Percentiles rank a stretch among this genome's conserved stretches.
phyloP scores from a whole-genome alignment of 2,888 invertebrate species.

The Augochlorella aurata region DNA sequence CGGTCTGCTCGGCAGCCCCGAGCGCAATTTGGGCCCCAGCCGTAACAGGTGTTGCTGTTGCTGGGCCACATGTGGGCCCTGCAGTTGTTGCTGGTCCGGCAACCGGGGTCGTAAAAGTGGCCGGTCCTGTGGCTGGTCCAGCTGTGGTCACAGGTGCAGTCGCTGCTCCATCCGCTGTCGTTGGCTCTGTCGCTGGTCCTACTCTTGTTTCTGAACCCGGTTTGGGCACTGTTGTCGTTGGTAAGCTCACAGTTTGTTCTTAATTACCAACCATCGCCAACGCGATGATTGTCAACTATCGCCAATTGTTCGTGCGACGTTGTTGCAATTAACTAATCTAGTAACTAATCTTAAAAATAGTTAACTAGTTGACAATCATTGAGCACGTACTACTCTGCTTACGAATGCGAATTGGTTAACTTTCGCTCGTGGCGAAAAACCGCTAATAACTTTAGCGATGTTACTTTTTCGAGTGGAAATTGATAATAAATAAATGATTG shows the following conservation, averaged over 20 bases:
- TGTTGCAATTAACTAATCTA: no score
- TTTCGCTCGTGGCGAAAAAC: no score
- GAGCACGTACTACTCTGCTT: not conserved
- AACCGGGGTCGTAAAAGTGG: slow-evolving; percentile 74
- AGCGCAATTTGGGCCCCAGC: slow-evolving; percentile 64
- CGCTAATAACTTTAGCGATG: no score
- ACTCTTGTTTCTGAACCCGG: slow-evolving; percentile 62
- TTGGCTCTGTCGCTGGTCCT: slow-evolving; percentile 67
- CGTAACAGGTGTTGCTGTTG: slow-evolving; percentile 66
- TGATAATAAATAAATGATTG: not conserved
- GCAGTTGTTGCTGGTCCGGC: slow-evolving; percentile 74
- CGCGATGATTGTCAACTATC: no score
- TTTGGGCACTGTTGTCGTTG: slow-evolving; percentile 53
- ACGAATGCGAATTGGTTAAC: no score
- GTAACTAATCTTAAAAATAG: no score
- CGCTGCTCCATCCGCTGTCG: slow-evolving; percentile 71
- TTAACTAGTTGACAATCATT: not conserved
- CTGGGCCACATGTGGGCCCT: slow-evolving; percentile 75
- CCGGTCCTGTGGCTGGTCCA: slow-evolving; percentile 77
- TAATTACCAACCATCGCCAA: not conserved
- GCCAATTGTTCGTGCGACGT: no score
- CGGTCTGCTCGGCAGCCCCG: slow-evolving; percentile 63
- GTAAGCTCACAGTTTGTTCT: slow-evolving; percentile 26
- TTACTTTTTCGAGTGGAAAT: no score
- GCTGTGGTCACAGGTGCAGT: slow-evolving; percentile 74